Conservation (phyloP, 2,888 invertebrate species). For the Frankliniella fusca region DNA sequence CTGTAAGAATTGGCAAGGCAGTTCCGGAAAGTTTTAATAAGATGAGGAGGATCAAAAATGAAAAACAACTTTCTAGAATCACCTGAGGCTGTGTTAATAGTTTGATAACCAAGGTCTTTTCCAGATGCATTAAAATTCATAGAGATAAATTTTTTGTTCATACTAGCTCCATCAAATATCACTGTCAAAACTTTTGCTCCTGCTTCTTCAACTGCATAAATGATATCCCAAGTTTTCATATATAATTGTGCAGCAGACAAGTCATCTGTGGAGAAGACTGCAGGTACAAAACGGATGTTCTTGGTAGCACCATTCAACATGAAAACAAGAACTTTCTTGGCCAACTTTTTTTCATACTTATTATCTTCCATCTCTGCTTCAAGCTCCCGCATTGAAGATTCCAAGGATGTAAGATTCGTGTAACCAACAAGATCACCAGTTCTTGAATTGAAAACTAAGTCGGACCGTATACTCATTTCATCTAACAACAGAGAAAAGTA, state of each 20-base stretch:
- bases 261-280: background rate
- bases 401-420: background rate
- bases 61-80: background rate
- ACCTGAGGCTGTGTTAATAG: background rate
- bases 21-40: background rate
- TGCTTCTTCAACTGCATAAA: background rate
- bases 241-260: background rate
- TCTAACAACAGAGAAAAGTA: background rate
- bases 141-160: background rate
- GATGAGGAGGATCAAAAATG: background rate
- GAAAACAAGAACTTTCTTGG: background rate
- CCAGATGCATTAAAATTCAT: background rate
- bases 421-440: background rate
- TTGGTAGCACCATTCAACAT: background rate
- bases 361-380: background rate
- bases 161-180: background rate
- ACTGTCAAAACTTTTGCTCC: background rate
- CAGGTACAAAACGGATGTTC: background rate
- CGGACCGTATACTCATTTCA: background rate
- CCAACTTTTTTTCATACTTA: background rate
- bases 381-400: background rate
- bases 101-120: background rate
- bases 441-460: background rate
- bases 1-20: too few relatives aligned
- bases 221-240: background rate